Conservation (phyloP, 2,113 vertebrate species). For the Embiotoca jacksoni region DNA sequence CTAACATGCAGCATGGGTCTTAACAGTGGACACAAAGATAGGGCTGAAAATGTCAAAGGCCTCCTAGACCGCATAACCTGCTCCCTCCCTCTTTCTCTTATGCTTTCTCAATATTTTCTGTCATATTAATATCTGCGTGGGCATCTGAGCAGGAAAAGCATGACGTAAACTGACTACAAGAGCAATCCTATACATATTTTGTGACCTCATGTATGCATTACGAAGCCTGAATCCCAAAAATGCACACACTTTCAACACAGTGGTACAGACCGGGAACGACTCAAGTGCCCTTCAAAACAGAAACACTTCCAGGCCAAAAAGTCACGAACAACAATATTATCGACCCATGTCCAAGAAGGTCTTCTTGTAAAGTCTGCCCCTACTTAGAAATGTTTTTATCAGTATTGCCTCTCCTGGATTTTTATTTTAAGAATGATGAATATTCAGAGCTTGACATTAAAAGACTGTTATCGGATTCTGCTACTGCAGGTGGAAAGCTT, state of each 20-base stretch:
- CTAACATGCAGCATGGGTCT: constrained; percentile 69
- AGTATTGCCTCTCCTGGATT: neutral
- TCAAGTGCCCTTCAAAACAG: neutral
- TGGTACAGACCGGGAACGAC: neutral
- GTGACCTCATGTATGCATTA: neutral
- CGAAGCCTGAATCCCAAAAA: neutral
- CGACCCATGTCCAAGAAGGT: neutral
- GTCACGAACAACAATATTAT: neutral
- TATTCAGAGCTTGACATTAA: neutral
- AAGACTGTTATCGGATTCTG: neutral
- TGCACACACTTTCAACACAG: neutral
- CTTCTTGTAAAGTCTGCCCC: no score
- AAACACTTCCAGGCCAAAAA: constrained; percentile 3
- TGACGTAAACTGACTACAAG: neutral
- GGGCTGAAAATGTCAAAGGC: constrained; percentile 68
- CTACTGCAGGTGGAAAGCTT: neutral
- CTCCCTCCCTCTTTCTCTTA: neutral
- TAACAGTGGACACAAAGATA: constrained; percentile 60
- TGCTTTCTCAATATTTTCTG: neutral
- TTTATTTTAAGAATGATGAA: neutral
- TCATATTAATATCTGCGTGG: constrained; percentile 12
- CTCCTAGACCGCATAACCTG: constrained; percentile 38
- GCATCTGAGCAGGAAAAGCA: constrained; percentile 13
- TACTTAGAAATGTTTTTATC: no score
- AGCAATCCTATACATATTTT: neutral